Percentiles rank a stretch among this genome's conserved stretches.
These are phyloP conservation scores for Fundulus diaphanus DNA, from an alignment of 2,797 vertebrate species.

Conservation along the genomic window DNA sequence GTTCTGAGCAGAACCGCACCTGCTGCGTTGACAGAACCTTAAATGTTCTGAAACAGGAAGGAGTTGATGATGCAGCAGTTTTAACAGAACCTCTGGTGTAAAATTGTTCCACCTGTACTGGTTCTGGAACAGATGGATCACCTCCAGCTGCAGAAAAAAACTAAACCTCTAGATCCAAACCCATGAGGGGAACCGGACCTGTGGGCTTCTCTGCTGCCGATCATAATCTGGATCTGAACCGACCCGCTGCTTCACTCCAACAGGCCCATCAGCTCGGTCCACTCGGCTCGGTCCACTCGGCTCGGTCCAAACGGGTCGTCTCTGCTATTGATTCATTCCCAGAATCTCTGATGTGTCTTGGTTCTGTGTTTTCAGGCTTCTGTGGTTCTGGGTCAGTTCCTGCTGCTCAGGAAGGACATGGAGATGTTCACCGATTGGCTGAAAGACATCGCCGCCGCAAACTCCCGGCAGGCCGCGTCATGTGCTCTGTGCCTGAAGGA, in stretches of 20 bases:
- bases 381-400: slow-evolving; percentile 76
- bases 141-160: no score
- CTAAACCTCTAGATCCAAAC: no score
- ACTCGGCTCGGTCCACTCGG: no score
- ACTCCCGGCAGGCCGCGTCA: slow-evolving; percentile 60
- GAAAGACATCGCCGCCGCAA: slow-evolving; percentile 69
- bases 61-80: no score
- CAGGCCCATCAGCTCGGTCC: not conserved
- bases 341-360: not conserved
- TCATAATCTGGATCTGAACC: not conserved
- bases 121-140: not conserved
- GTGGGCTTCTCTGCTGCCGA: not conserved
- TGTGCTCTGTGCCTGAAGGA: slow-evolving; percentile 76
- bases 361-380: slow-evolving; percentile 58
- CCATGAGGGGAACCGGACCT: no score
- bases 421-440: slow-evolving; percentile 79
- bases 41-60: no score
- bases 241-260: no score
- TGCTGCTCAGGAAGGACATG: slow-evolving; percentile 68
- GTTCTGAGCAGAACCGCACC: no score
- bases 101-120: not conserved
- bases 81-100: not conserved
- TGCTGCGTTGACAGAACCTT: no score
- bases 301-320: not conserved
- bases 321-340: not conserved